phyloP scores from a whole-genome alignment of 2,888 invertebrate genomes.

The Hedya salicella region DNA sequence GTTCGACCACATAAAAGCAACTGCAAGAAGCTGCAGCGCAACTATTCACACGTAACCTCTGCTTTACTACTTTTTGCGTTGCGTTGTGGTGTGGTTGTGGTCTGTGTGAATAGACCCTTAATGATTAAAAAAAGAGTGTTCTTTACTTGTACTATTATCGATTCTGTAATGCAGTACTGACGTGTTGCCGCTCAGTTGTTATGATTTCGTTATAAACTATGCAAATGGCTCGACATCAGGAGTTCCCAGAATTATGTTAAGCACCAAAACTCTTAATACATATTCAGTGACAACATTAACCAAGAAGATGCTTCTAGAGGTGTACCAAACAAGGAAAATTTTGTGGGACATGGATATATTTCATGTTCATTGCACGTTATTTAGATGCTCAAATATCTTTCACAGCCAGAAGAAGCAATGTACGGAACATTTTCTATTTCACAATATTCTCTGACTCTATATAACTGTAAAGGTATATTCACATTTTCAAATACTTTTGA shows the following conservation, averaged over 20 bases:
- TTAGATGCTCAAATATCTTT: not conserved
- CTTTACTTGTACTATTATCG: no score
- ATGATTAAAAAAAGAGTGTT: no score
- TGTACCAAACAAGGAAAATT: not conserved
- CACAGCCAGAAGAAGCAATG: not conserved
- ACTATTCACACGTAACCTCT: no score
- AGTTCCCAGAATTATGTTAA: slow-evolving; percentile 52
- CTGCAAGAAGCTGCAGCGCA: no score
- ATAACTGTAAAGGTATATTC: slow-evolving; percentile 9
- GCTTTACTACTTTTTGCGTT: no score
- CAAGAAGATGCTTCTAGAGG: slow-evolving; percentile 24
- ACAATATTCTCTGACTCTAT: not conserved
- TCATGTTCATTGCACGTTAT: slow-evolving; percentile 6
- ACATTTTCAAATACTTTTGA: not conserved
- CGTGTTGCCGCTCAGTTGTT: slow-evolving; percentile 27
- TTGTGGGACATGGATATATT: not conserved
- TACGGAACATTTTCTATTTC: slow-evolving; percentile 1
- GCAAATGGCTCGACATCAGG: slow-evolving; percentile 44
- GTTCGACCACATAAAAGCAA: no score
- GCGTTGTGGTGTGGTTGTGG: no score
- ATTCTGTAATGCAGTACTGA: slow-evolving; percentile 26
- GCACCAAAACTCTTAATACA: slow-evolving; percentile 57
- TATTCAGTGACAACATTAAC: slow-evolving; percentile 64
- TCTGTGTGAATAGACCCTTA: no score
- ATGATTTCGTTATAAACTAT: slow-evolving; percentile 43